These are phyloP conservation scores for Gadopsis bispinosus DNA, from an alignment of 2,797 vertebrate genomes.

Conservation along the genomic window DNA sequence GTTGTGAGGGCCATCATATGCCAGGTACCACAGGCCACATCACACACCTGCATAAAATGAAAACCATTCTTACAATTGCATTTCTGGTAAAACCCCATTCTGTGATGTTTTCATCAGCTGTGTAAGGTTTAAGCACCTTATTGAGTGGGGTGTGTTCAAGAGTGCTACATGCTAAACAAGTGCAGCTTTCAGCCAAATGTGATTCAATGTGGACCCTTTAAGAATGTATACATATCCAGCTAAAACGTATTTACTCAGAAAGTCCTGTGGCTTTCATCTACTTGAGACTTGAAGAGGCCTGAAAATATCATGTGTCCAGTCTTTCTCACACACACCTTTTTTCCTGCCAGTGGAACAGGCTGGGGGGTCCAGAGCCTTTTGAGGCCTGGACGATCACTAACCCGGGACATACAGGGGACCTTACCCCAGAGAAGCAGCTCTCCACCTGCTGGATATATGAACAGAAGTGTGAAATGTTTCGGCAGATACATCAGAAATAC, in stretches of 20 bases:
- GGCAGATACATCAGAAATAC: conserved; percentile 40
- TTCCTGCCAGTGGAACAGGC: conserved; percentile 62
- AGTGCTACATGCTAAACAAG: conserved; percentile 2
- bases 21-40: conserved; percentile 74
- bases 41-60: conserved; percentile 53
- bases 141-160: not conserved
- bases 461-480: conserved; percentile 50
- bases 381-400: conserved; percentile 71
- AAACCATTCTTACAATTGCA: not conserved
- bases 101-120: not conserved
- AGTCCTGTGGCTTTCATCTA: conserved; percentile 45
- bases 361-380: conserved; percentile 78
- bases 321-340: conserved; percentile 57
- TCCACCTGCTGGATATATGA: conserved; percentile 74
- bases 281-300: conserved; percentile 30
- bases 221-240: conserved; percentile 45
- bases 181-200: conserved; percentile 8
- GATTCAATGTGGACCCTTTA: conserved; percentile 31
- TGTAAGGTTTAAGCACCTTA: conserved; percentile 7
- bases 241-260: conserved; percentile 40
- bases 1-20: conserved; percentile 66
- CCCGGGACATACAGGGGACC: conserved; percentile 75
- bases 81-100: not conserved
- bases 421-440: conserved; percentile 81
- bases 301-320: conserved; percentile 44